Conservation (phyloP, 1,140 invertebrate genomes). For the Pseudomyrmex flavicornis region DNA sequence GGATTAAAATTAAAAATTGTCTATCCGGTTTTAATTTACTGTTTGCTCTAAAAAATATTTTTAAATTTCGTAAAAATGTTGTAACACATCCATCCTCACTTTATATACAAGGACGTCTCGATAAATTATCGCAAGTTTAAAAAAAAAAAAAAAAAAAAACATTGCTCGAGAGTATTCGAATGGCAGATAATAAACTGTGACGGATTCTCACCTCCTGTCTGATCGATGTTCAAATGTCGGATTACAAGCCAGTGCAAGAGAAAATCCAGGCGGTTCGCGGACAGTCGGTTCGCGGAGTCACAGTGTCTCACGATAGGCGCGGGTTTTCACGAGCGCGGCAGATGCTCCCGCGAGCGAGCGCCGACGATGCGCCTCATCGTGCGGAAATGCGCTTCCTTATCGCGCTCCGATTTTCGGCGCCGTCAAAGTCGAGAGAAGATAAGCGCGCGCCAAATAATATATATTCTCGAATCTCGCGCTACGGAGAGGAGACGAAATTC, state of each 20-base stretch:
- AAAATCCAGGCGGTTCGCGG: constrained; percentile 48
- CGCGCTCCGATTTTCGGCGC: constrained; percentile 2
- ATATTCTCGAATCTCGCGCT: not conserved
- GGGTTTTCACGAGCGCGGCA: constrained; percentile 26
- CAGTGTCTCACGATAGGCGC: constrained; percentile 18
- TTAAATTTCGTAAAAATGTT: not conserved
- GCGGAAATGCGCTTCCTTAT: not conserved
- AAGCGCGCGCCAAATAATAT: not conserved
- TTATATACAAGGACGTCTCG: not conserved
- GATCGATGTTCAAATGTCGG: constrained; percentile 29
- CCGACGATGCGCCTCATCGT: constrained; percentile 42
- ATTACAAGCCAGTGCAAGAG: constrained; percentile 3
- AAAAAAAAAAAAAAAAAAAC: not conserved
- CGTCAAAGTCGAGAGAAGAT: not conserved
- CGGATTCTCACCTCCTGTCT: constrained; percentile 56
- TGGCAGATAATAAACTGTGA: constrained; percentile 17
- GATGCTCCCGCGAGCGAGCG: constrained; percentile 31
- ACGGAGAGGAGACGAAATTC: not conserved
- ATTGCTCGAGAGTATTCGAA: not conserved
- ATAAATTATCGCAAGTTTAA: not conserved
- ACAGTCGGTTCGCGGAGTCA: constrained; percentile 35
- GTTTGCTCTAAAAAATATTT: not conserved
- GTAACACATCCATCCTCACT: not conserved
- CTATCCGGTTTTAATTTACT: not conserved
- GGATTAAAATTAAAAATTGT: too few relatives aligned